These are phyloP conservation scores for Linnaemya vulpina DNA, from an alignment of 2,888 invertebrate genomes.

Conservation along the genomic window DNA sequence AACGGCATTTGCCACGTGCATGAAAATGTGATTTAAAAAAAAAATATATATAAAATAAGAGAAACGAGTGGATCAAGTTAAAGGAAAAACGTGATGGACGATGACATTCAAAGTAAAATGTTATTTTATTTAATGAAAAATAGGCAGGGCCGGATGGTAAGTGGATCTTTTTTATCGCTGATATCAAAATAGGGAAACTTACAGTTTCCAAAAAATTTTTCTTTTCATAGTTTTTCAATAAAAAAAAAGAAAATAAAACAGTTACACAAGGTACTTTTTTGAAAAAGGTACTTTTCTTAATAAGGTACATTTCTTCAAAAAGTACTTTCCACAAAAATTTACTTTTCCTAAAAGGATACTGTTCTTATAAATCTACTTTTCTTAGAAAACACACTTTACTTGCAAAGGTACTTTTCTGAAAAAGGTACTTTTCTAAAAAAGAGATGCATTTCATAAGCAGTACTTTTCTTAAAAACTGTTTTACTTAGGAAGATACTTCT, in stretches of 20 bases:
- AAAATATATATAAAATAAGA: not conserved
- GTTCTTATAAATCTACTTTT: no score
- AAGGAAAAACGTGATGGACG: not conserved
- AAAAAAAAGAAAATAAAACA: no score
- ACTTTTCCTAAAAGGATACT: not conserved
- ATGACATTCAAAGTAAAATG: no score
- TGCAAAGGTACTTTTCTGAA: no score
- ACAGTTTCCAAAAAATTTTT: no score
- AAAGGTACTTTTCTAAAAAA: not conserved
- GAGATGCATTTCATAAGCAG: no score
- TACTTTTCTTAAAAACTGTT: not conserved
- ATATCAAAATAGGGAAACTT: no score
- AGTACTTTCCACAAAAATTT: not conserved
- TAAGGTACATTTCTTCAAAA: not conserved
- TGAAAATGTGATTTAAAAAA: not conserved
- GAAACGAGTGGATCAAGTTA: not conserved
- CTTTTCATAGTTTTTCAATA: no score
- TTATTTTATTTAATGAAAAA: no score
- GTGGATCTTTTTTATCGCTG: no score
- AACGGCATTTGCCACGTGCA: not conserved
- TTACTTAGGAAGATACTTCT: not conserved
- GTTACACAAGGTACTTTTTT: not conserved
- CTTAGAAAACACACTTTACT: no score
- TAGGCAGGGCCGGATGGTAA: no score
- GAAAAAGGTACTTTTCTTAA: not conserved